Percentiles rank a stretch among this genome's conserved stretches.
Evolutionary conservation across 2,113 vertebrate species (phyloP).

Genomic region (Nothobranchius kuhntae): DNA sequence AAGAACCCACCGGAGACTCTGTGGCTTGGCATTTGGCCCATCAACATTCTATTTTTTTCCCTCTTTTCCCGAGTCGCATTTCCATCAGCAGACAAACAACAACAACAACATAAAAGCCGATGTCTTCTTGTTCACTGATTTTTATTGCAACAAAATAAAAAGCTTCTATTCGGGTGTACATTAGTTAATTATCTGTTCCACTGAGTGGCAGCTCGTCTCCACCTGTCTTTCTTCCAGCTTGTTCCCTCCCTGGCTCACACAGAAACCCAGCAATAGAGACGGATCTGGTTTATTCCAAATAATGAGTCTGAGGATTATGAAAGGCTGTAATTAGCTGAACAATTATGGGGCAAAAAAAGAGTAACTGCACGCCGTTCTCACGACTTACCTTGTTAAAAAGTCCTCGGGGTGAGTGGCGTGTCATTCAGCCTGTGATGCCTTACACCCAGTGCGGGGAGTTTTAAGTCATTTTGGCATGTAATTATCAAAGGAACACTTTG

Average conservation of each 20-base stretch:
- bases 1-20: slow-evolving; percentile 54
- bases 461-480: slow-evolving; percentile 81
- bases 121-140: slow-evolving; percentile 52
- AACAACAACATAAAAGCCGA: slow-evolving; percentile 44
- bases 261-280: slow-evolving; percentile 2
- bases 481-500: slow-evolving; percentile 80
- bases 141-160: slow-evolving; percentile 61
- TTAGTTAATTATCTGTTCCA: slow-evolving; percentile 75
- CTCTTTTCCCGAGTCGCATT: slow-evolving; percentile 65
- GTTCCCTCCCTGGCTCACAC: slow-evolving; percentile 28
- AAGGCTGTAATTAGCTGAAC: slow-evolving; percentile 73
- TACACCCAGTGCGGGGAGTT: slow-evolving; percentile 62
- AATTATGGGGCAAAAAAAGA: slow-evolving; percentile 32
- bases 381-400: slow-evolving; percentile 71
- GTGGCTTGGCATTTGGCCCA: slow-evolving; percentile 68
- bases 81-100: slow-evolving; percentile 68
- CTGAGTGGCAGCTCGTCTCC: slow-evolving; percentile 71
- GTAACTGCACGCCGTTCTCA: slow-evolving; percentile 48
- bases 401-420: slow-evolving; percentile 76
- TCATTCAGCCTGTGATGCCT: slow-evolving; percentile 68
- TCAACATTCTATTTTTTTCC: slow-evolving; percentile 65
- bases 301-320: slow-evolving; percentile 70
- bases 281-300: slow-evolving; percentile 75
- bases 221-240: slow-evolving; percentile 44
- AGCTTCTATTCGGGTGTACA: slow-evolving; percentile 35